Percentiles rank a stretch among this genome's conserved stretches.
These are phyloP conservation scores for Coregonus suidteri DNA, from an alignment of 2,797 vertebrate species.

Conservation along the genomic window DNA sequence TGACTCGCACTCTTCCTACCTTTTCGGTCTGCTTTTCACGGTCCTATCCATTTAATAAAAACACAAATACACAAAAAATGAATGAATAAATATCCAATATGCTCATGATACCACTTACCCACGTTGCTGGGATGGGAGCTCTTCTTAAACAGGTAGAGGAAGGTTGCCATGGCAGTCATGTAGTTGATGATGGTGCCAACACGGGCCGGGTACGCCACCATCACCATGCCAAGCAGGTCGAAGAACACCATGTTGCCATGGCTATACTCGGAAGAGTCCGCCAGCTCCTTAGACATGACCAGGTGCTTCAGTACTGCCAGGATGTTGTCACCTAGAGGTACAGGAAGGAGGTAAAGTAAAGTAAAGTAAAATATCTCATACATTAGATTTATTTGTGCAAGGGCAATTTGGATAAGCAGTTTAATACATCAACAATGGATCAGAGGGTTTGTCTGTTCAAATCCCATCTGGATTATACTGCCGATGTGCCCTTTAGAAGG, in stretches of 20 bases:
- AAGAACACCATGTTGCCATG: constrained; percentile 97
- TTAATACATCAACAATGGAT: neutral
- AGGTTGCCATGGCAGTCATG: constrained; percentile 75
- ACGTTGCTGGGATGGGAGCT: constrained; percentile 74
- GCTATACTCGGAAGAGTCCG: constrained; percentile 84
- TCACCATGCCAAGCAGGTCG: constrained; percentile 87
- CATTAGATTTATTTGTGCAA: neutral
- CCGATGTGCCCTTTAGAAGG: too few species aligned
- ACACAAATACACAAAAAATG: too few species aligned
- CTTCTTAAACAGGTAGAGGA: constrained; percentile 88
- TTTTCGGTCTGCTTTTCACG: too few species aligned
- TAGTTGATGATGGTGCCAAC: constrained; percentile 91
- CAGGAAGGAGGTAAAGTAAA: neutral
- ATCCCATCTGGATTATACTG: too few species aligned
- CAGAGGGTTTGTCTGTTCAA: too few species aligned
- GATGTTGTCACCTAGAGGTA: constrained; percentile 90
- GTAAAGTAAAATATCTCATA: neutral
- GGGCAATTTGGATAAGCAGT: neutral
- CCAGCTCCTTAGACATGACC: constrained; percentile 82
- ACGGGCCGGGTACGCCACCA: constrained; percentile 90
- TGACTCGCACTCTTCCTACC: too few species aligned
- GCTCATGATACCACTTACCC: constrained; percentile 69
- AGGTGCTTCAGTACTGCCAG: constrained; percentile 88
- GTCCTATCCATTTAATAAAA: too few species aligned
- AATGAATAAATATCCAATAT: neutral